Evolutionary conservation across 2,113 vertebrate species (phyloP), one percentile per base, ranked within the genome.

Genomic region (Thryonomys swinderianus): DNA sequence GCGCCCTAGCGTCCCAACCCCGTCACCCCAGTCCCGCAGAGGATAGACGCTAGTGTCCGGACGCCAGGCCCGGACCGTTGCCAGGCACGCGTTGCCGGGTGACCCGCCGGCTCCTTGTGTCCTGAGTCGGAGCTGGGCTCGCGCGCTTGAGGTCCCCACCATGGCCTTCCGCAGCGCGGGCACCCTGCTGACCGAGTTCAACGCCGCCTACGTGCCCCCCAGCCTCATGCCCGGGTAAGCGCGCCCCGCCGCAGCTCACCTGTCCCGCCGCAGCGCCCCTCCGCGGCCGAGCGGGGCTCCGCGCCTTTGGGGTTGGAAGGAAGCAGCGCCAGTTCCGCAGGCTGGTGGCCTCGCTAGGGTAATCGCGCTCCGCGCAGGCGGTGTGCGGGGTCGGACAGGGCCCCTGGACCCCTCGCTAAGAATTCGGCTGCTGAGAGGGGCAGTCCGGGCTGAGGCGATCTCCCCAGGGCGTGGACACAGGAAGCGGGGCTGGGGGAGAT

Each of bases 191-290:
- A 98, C 95, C 5, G 97, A 95, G 37, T 95, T 95, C 94, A 98
- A 89, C 27, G 96, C 95, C 25, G 76, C 95, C 80, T 98, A 98
- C 55, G 62, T 98, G 93, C 96, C 98, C 59, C 98, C 98, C 1
- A 92, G 98, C 45, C 95, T 99, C 91, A 97, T 98, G 98, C 98
- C 98, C 0, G 96, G 98, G 97, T 97, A 94, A 97, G 97, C 59
- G 0, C 9, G 8, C 25, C 0, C 42, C 13, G 40, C 32, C 62
- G 11, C 21, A 25, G 42, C 37, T 11, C 55, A 73, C 86, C 57
- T 6, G 3, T 1, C 5, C 23, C 30, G 7, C 45, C 4, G 0
- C 27, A 0, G 21, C 55, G 7, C 7, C 13, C 83, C 30, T 40
- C 48, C 20, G 37, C 0, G 9, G 14, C 0, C 6, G 10, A 51